phyloP scores from a whole-genome alignment of 2,888 invertebrate genomes.

The Ferdinandea cuprea region DNA sequence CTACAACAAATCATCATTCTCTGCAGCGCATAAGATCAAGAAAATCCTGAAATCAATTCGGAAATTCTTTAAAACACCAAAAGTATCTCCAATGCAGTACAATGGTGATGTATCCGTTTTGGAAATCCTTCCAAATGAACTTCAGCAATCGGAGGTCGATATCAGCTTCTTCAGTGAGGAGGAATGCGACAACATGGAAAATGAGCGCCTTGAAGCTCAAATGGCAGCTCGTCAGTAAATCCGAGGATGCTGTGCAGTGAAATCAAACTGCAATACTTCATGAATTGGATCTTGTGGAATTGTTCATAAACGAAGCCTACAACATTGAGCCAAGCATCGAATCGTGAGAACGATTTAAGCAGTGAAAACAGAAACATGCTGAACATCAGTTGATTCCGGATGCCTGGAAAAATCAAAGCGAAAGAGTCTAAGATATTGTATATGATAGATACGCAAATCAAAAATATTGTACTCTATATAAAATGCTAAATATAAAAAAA shows the following conservation, averaged over 20 bases:
- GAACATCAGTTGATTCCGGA: slow-evolving; percentile 14
- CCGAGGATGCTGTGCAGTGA: not conserved
- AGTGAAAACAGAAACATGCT: not conserved
- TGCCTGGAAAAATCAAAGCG: slow-evolving; percentile 20
- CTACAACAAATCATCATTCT: slow-evolving; percentile 75
- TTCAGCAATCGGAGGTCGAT: slow-evolving; percentile 16
- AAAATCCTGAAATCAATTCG: slow-evolving; percentile 76
- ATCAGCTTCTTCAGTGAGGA: slow-evolving; percentile 71
- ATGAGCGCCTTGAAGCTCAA: slow-evolving; percentile 76
- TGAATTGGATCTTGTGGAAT: slow-evolving; percentile 18
- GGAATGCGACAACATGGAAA: slow-evolving; percentile 76
- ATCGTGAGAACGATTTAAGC: slow-evolving; percentile 50
- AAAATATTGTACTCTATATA: slow-evolving; percentile 16
- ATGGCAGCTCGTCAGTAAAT: slow-evolving; percentile 30
- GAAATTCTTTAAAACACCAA: slow-evolving; percentile 75
- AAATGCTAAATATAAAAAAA: slow-evolving; percentile 9
- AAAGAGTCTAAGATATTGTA: slow-evolving; percentile 36
- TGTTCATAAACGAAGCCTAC: slow-evolving; percentile 7
- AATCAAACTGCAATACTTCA: slow-evolving; percentile 16
- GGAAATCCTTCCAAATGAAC: slow-evolving; percentile 60
- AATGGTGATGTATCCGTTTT: slow-evolving; percentile 43
- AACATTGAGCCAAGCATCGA: slow-evolving; percentile 21
- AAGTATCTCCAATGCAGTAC: slow-evolving; percentile 34
- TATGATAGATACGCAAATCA: slow-evolving; percentile 55
- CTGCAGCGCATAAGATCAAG: slow-evolving; percentile 76